Percentiles rank a stretch among this genome's conserved stretches.
phyloP scores from a whole-genome alignment of 2,797 vertebrate genomes.

The Balearica regulorum region DNA sequence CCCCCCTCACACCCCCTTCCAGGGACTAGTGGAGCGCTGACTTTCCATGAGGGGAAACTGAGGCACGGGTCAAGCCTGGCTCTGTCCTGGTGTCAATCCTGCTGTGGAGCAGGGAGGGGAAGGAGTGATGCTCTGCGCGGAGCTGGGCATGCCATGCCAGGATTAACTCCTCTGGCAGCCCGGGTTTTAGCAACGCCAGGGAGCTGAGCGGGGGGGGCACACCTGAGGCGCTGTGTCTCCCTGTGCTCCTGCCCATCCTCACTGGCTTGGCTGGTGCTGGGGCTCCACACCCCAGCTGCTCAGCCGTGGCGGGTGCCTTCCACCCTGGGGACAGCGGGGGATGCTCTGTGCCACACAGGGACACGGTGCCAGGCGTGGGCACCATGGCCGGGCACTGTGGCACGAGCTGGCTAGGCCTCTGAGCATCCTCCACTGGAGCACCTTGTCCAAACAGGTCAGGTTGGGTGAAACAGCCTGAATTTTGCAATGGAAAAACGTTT shows the following conservation, averaged over 20 bases:
- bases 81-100: background rate
- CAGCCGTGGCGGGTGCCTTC: fast-evolving
- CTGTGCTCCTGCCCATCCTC: background rate
- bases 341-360: background rate
- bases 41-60: background rate
- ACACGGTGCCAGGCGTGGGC: background rate
- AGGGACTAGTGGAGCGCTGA: background rate
- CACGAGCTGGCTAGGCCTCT: background rate
- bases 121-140: background rate
- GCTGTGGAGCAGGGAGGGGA: background rate
- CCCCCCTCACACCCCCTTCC: background rate
- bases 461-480: background rate
- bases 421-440: background rate
- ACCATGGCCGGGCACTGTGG: fast-evolving
- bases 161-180: background rate
- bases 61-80: background rate
- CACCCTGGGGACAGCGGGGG: background rate
- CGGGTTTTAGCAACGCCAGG: background rate
- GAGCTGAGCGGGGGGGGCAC: background rate
- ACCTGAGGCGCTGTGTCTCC: background rate
- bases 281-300: background rate
- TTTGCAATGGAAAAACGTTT: slow-evolving; percentile 22
- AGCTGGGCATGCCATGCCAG: background rate
- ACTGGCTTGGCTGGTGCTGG: fast-evolving
- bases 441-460: background rate